Base-by-base conservation (phyloP, 2,888 invertebrate genomes). In the Labia minor region DNA sequence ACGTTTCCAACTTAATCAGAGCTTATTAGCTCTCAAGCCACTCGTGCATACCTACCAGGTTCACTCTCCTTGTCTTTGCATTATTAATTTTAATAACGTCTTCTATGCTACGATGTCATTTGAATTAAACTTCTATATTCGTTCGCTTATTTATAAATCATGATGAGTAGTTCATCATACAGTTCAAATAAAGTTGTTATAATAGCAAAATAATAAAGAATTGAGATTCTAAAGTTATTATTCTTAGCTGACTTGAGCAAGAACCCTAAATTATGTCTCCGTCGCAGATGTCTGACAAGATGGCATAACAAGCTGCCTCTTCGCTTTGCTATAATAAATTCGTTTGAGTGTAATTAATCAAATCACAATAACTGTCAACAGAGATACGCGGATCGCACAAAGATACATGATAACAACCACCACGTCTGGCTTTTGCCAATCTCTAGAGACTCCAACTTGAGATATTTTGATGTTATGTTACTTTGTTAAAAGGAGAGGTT, bases 251-350 rank as follows among this genome's bases (percentile, higher is more conserved):
- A 26, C 26, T 26, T 3, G 26, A 26, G 26, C 8, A 49, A n/a
- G n/a, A n/a, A 11, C 49, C 49, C 49, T 49, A 49, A 49, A 49
- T 49, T 49, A 49, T 49, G 49, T 16, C 49, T 11, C 3, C 49
- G 49, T 49, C 49, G n/a, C 49, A 49, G 49, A 49, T 49, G 49
- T 49, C 49, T 49, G 49, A 49, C 49, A 49, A 49, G 49, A 49
- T 49, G 49, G 49, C 49, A 14, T 49, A 49, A 49, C 49, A 49
- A 49, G 49, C 49, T 49, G 49, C 49, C 49, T 49, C 49, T 49
- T 49, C 49, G 3, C 49, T 49, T 16, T 49, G 14, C 49, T 49
- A 49, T 49, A 49, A 49, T 49, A 49, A 49, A 49, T 49, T 49
- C 49, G 49, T 49, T 49, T 49, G 49, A 11, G 49, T 49, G 16